Conservation (phyloP, 2,113 vertebrate species). For the Vulpes ferrilata region DNA sequence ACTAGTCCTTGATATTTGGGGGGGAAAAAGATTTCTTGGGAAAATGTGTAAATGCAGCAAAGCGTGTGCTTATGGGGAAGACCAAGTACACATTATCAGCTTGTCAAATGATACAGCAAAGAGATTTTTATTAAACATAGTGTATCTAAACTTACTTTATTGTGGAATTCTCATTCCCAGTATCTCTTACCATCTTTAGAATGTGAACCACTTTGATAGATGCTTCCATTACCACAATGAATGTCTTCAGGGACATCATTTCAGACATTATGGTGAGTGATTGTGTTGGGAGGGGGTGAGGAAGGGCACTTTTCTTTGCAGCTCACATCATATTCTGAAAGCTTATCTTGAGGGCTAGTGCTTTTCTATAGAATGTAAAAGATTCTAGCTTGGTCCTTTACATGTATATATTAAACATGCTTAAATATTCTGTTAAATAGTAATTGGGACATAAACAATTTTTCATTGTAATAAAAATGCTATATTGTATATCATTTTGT, state of each 20-base stretch:
- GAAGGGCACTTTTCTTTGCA: neutral
- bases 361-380: neutral
- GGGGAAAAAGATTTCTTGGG: neutral
- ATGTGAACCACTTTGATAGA: neutral
- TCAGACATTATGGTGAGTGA: neutral
- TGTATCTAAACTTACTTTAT: neutral
- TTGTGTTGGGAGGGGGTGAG: neutral
- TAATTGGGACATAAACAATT: neutral
- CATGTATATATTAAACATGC: neutral
- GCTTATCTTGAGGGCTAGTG: neutral
- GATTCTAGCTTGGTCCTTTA: neutral
- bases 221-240: neutral
- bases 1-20: neutral
- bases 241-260: neutral
- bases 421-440: neutral
- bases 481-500: neutral
- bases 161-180: neutral
- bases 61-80: neutral
- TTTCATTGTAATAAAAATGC: constrained; percentile 41
- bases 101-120: constrained; percentile 9
- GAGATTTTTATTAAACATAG: neutral
- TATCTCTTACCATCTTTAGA: neutral
- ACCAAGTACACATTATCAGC: neutral
- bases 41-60: neutral
- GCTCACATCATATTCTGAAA: neutral